phyloP scores from a whole-genome alignment of 2,888 invertebrate genomes.

The Xanthia togata region DNA sequence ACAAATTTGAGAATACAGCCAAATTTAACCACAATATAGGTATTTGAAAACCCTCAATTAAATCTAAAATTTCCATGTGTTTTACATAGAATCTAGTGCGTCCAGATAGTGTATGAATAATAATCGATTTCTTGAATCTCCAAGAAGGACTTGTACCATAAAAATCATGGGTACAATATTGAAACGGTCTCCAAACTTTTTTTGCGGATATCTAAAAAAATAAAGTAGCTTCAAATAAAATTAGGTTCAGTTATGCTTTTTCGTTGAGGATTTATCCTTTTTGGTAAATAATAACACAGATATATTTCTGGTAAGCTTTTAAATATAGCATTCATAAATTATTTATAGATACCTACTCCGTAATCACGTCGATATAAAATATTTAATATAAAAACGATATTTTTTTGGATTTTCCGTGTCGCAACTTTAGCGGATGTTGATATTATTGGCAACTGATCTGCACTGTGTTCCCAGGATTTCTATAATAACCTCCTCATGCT shows the following conservation, averaged over 20 bases:
- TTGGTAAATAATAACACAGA: not conserved
- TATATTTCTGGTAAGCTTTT: not conserved
- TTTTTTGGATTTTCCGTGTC: slow-evolving; percentile 13
- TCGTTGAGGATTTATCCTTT: not conserved
- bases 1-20: not conserved
- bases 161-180: not conserved
- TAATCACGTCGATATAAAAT: not conserved
- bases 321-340: not conserved
- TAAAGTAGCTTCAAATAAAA: not conserved
- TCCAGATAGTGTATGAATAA: not conserved
- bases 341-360: not conserved
- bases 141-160: not conserved
- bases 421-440: slow-evolving; percentile 36
- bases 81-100: not conserved
- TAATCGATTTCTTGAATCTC: not conserved
- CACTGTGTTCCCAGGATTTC: slow-evolving; percentile 26
- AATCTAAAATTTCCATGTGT: not conserved
- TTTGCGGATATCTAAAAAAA: not conserved
- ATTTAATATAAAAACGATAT: not conserved
- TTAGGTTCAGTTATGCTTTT: not conserved
- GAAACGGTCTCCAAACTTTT: not conserved
- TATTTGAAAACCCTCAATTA: not conserved
- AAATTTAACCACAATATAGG: not conserved
- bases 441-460: slow-evolving; percentile 32
- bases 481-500: slow-evolving; percentile 31